Evolutionary conservation across 2,888 invertebrate genomes (phyloP), one percentile per base, ranked within the genome.

Genomic region (Megamerina dolium): DNA sequence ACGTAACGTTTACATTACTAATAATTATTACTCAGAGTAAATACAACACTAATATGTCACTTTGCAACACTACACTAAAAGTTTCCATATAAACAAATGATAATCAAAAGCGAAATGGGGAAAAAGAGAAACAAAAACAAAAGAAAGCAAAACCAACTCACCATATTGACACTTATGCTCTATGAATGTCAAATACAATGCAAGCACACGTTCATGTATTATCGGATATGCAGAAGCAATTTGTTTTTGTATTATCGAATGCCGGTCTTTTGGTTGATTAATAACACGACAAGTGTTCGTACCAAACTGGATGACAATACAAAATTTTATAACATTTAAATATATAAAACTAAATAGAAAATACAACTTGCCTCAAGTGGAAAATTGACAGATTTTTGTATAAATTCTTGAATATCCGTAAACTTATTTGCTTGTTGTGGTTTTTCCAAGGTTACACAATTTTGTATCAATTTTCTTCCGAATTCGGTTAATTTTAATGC

Each of bases 141-240:
- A n/a, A n/a, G n/a, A n/a, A n/a, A n/a, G n/a, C n/a, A n/a, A n/a
- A n/a, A n/a, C n/a, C n/a, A n/a, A n/a, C n/a, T 50, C 44, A 66
- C 66, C 68, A 56, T 63, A 65, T 43, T 56, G 45, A 13, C 51
- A 49, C 65, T 84, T 84, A 58, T 81, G 78, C 47, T 80, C 76
- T 38, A 85, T 69, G 64, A 82, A 85, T 46, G 76, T 74, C 5
- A 80, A 75, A 62, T 80, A 80, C 3, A 85, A 65, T 2, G 75
- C 66, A 3, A 85, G 50, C 8, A 78, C 78, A 37, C 80, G 74
- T 59, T 84, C 84, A 53, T 85, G 85, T 48, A 85, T 73, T 3
- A 85, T 50, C 0, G 85, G 83, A 61, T 85, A 85, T 1, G 76
- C 79, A 0, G 82, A 82, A 2, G 71, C 70, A 8, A 66, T 62